These are phyloP conservation scores for Betta splendens DNA, from an alignment of 2,797 vertebrate species.

Conservation along the genomic window DNA sequence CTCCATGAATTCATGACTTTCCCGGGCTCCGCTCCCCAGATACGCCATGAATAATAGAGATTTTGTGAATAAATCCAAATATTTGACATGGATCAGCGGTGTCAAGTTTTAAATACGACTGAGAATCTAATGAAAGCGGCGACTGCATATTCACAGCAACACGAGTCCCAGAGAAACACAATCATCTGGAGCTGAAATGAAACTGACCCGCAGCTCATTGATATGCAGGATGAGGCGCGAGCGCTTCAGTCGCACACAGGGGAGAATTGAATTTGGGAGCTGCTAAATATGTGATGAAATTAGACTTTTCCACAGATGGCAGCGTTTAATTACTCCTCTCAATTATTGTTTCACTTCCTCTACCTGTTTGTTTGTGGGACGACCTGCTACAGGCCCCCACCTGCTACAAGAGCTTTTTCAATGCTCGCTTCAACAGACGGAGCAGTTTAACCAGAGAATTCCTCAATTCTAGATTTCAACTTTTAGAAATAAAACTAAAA, in stretches of 20 bases:
- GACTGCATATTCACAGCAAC: constrained; percentile 73
- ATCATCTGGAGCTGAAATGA: constrained; percentile 37
- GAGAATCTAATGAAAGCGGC: constrained; percentile 39
- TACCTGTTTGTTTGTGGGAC: background rate
- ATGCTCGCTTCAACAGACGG: no score
- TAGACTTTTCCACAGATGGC: constrained; percentile 53
- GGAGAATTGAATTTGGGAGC: constrained; percentile 43
- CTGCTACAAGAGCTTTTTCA: background rate
- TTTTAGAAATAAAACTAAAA: no score
- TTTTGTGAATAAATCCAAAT: constrained; percentile 29
- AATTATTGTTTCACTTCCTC: constrained; percentile 5
- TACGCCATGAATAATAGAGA: constrained; percentile 2
- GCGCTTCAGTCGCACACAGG: constrained; percentile 54
- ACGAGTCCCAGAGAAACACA: constrained; percentile 29
- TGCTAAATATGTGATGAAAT: constrained; percentile 62
- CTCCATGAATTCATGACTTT: background rate
- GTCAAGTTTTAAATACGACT: constrained; percentile 34
- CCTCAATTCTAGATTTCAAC: no score
- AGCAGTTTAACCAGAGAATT: no score
- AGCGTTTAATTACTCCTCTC: constrained; percentile 20
- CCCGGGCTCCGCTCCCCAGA: background rate
- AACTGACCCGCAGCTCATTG: constrained; percentile 57
- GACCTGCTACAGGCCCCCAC: no score
- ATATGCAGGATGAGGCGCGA: constrained; percentile 43
- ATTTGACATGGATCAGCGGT: constrained; percentile 32